These are phyloP conservation scores for Drosophila carrolli DNA, from an alignment of 1,140 invertebrate genomes.

Conservation along the genomic window DNA sequence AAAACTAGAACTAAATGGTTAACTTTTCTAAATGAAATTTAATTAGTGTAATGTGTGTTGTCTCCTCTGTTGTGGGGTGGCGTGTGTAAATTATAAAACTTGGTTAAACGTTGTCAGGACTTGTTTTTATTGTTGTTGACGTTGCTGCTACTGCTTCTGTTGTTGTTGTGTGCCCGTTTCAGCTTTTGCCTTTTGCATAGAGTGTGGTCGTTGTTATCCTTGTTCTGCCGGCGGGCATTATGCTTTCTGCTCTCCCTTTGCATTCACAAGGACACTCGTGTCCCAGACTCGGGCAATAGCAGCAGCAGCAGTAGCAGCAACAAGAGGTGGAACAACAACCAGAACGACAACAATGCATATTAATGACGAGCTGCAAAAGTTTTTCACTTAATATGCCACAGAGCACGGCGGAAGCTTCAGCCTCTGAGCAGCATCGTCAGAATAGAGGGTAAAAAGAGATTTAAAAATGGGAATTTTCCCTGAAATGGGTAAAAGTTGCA, in stretches of 20 bases:
- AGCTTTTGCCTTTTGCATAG: conserved; percentile 45
- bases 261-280: conserved; percentile 58
- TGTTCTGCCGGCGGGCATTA: conserved; percentile 44
- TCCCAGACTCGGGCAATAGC: conserved; percentile 27
- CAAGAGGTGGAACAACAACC: conserved; percentile 51
- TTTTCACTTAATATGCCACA: conserved; percentile 80
- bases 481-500: conserved; percentile 53
- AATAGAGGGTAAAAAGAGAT: not conserved
- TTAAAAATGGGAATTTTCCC: conserved; percentile 34
- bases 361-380: conserved; percentile 81
- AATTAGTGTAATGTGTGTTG: conserved; percentile 67
- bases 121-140: conserved; percentile 29
- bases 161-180: conserved; percentile 35
- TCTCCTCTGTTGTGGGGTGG: conserved; percentile 11
- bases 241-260: conserved; percentile 23
- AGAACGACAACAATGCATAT: conserved; percentile 75
- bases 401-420: conserved; percentile 40
- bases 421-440: conserved; percentile 2
- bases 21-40: conserved; percentile 76
- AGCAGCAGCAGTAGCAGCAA: conserved; percentile 33
- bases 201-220: conserved; percentile 47
- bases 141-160: conserved; percentile 21
- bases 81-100: conserved; percentile 72
- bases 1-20: conserved; percentile 40
- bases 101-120: conserved; percentile 74